Evolutionary conservation across 2,888 invertebrate genomes (phyloP).

Genomic region (Tenthredo scrophulariae): DNA sequence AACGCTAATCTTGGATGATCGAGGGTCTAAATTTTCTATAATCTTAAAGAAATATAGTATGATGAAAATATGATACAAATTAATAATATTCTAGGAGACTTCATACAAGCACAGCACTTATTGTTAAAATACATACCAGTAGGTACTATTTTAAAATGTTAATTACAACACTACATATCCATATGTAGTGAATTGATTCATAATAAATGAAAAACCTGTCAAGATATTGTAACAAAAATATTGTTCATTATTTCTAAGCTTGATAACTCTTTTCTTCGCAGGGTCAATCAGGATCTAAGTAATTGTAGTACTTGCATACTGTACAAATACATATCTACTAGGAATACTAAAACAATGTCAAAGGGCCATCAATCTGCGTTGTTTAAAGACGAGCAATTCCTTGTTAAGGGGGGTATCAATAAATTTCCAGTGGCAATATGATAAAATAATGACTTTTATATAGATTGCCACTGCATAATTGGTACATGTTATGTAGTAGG

Average conservation of each 20-base stretch:
- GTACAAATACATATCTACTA: not conserved
- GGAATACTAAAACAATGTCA: not conserved
- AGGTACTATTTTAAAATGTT: constrained; percentile 18
- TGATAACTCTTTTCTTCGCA: not conserved
- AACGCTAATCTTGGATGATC: constrained; percentile 25
- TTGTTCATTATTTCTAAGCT: not conserved
- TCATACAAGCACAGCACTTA: constrained; percentile 14
- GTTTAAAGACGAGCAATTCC: constrained; percentile 35
- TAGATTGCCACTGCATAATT: not conserved
- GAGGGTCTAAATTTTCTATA: constrained; percentile 20
- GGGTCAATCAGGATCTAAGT: not conserved
- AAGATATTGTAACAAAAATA: constrained; percentile 25
- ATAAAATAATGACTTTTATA: constrained; percentile 8
- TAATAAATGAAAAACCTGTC: constrained; percentile 1
- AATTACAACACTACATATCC: constrained; percentile 9
- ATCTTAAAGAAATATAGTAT: constrained; percentile 1
- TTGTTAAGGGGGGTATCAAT: not conserved
- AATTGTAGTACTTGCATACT: not conserved
- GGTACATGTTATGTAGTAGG: not conserved
- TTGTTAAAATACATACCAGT: constrained; percentile 2
- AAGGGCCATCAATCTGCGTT: constrained; percentile 43
- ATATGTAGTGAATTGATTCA: constrained; percentile 8
- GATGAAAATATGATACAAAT: constrained; percentile 24
- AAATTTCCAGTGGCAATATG: not conserved
- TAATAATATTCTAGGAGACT: constrained; percentile 25